phyloP scores from a whole-genome alignment of 2,888 invertebrate species.

The Psylliodes chrysocephalus region DNA sequence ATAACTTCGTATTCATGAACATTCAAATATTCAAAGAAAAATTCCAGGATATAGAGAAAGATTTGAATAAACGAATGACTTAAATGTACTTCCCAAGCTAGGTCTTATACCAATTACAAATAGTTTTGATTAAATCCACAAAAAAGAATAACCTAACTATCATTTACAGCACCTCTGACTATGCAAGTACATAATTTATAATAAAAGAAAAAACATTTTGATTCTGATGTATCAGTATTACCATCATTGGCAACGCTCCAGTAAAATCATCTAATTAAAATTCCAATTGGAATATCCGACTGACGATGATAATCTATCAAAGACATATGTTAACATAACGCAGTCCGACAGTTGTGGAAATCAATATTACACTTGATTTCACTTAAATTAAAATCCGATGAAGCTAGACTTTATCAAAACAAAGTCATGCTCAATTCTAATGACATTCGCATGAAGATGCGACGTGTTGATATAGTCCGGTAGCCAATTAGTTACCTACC shows the following conservation, averaged over 20 bases:
- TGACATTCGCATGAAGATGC: conserved; percentile 38
- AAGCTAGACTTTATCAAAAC: conserved; percentile 32
- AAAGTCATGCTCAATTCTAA: conserved; percentile 37
- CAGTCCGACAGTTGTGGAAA: conserved; percentile 21
- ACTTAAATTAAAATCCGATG: conserved; percentile 35
- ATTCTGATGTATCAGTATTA: too few relatives aligned
- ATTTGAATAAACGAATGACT: too few relatives aligned
- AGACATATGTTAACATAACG: conserved; percentile 15
- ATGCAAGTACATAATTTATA: too few relatives aligned
- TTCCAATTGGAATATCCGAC: not conserved
- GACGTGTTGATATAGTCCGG: conserved; percentile 30
- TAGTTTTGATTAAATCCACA: too few relatives aligned
- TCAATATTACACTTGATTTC: conserved; percentile 40
- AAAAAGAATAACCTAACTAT: too few relatives aligned
- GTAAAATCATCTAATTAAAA: not conserved
- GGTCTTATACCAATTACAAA: too few relatives aligned
- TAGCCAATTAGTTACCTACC: not conserved
- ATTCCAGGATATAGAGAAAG: too few relatives aligned
- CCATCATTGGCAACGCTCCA: not conserved
- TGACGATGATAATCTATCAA: conserved; percentile 10
- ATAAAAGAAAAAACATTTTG: too few relatives aligned
- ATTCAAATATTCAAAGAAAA: too few relatives aligned
- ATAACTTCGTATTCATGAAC: too few relatives aligned
- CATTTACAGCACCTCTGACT: too few relatives aligned
- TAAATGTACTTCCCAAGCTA: too few relatives aligned